phyloP scores from a whole-genome alignment of 2,888 invertebrate species.

The Agrenia bidenticulata region DNA sequence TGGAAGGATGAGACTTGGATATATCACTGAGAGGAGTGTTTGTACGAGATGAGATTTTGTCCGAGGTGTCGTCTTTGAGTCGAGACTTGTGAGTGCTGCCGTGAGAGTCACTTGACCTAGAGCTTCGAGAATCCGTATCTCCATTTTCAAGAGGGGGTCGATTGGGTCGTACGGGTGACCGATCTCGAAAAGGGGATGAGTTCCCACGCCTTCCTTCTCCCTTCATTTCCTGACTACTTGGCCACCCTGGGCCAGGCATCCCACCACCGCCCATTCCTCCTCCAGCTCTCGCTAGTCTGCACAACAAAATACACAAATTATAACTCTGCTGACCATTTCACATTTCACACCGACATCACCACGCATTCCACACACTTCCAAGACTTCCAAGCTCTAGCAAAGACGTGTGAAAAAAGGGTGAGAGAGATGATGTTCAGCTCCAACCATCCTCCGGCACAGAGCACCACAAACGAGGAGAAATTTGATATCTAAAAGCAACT shows the following conservation, averaged over 20 bases:
- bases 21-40: conserved; percentile 32
- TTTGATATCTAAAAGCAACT: neutral
- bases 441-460: too few species aligned
- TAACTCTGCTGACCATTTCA: too few species aligned
- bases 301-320: neutral
- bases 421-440: too few species aligned
- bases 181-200: conserved; percentile 49
- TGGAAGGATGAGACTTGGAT: conserved; percentile 36
- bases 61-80: conserved; percentile 17
- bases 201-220: conserved; percentile 26
- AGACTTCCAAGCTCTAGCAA: too few species aligned
- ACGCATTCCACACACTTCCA: too few species aligned
- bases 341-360: too few species aligned
- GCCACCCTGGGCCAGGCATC: too few species aligned
- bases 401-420: too few species aligned
- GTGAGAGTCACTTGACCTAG: conserved; percentile 50
- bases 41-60: conserved; percentile 32
- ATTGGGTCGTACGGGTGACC: conserved; percentile 49
- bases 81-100: neutral
- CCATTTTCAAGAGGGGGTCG: conserved; percentile 42
- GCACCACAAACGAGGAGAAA: too few species aligned
- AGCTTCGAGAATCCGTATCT: conserved; percentile 50
- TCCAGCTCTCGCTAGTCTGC: neutral
- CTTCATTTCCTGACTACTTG: neutral
- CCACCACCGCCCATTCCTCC: neutral